Conservation (phyloP, 2,888 invertebrate species). For the Leptopterna dolabrata region DNA sequence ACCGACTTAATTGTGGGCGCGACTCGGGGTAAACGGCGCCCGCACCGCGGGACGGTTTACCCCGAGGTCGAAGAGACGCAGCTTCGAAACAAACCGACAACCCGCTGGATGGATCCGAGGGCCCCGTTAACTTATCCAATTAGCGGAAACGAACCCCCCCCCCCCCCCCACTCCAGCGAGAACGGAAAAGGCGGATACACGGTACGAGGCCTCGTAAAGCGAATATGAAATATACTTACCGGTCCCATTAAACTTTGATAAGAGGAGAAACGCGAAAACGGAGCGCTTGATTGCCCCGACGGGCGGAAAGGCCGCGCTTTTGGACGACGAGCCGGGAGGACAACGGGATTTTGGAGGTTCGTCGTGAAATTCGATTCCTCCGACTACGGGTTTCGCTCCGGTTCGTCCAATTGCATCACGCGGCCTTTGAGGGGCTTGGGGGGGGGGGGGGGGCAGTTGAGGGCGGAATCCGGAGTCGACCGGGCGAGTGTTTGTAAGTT, state of each 20-base stretch:
- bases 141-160: conserved; percentile 23
- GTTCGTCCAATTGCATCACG: too few species aligned
- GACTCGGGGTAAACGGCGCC: too few species aligned
- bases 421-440: too few species aligned
- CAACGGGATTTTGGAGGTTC: conserved; percentile 4
- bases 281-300: conserved; percentile 22
- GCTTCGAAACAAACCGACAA: conserved; percentile 50
- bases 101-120: conserved; percentile 36
- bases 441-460: too few species aligned
- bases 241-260: neutral
- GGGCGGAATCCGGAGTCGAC: too few species aligned
- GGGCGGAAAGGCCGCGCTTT: neutral
- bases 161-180: too few species aligned
- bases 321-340: conserved; percentile 12
- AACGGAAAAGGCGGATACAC: neutral
- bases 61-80: conserved; percentile 24
- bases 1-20: conserved; percentile 51
- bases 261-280: neutral
- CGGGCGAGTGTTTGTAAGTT: too few species aligned
- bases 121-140: conserved; percentile 53
- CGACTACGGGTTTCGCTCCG: neutral
- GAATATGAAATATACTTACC: conserved; percentile 45
- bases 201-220: neutral
- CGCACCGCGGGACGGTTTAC: too few species aligned
- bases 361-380: neutral